Percentiles rank a stretch among this genome's conserved stretches.
phyloP scores from a whole-genome alignment of 2,113 vertebrate genomes.

The Macaca nemestrina region DNA sequence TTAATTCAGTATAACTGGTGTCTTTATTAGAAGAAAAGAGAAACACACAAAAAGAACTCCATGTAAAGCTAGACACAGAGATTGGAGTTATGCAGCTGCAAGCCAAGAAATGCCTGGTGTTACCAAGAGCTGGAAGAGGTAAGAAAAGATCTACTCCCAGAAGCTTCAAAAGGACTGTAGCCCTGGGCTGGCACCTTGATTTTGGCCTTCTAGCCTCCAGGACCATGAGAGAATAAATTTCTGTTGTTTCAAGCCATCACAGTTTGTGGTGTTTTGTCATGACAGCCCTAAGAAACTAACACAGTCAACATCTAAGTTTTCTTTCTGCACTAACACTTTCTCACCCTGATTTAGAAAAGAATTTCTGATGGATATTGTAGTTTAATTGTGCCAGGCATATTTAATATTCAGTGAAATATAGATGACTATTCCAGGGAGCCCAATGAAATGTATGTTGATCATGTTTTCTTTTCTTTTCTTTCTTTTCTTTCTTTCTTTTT shows the following conservation, averaged over 20 bases:
- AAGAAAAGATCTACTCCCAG: not conserved
- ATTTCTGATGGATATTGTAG: not conserved
- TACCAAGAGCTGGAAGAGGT: not conserved
- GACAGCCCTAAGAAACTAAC: not conserved
- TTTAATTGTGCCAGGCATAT: not conserved
- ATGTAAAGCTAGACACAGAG: not conserved
- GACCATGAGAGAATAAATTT: not conserved
- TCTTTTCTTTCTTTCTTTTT: too few relatives aligned
- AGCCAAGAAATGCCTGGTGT: not conserved
- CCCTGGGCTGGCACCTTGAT: not conserved
- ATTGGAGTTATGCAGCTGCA: not conserved
- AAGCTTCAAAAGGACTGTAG: not conserved
- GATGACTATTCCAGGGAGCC: not conserved
- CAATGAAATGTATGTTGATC: not conserved
- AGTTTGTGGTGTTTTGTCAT: not conserved
- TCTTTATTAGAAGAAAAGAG: conserved; percentile 5
- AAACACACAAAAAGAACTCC: not conserved
- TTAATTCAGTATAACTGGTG: not conserved
- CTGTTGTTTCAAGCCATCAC: not conserved
- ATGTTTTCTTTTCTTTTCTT: not conserved
- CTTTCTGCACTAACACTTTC: not conserved
- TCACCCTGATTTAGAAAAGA: not conserved
- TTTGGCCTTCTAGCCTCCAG: not conserved
- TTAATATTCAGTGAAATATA: conserved; percentile 14
- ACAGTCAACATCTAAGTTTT: not conserved